A percentile compares a stretch with the other conserved stretches of the same genome.
These are phyloP conservation scores for Taeniopygia guttata DNA, from an alignment of 2,797 vertebrate species.

Conservation along the genomic window DNA sequence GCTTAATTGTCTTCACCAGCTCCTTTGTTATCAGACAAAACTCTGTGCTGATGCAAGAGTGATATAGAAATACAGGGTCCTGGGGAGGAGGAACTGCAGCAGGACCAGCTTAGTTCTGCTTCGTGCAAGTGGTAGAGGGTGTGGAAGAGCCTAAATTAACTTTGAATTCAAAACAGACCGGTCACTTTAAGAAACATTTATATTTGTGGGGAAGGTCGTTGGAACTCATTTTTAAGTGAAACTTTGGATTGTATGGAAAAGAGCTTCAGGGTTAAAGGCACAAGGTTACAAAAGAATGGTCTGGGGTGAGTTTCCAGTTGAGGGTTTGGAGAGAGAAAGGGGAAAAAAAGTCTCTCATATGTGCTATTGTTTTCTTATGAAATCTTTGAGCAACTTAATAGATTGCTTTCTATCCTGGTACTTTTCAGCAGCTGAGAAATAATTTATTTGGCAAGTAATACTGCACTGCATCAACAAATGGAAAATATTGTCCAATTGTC, in stretches of 20 bases:
- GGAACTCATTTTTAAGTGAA: neutral
- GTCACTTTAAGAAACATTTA: neutral
- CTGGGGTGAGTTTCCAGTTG: neutral
- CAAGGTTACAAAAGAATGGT: neutral
- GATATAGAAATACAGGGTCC: neutral
- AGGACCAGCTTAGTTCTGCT: conserved; percentile 20
- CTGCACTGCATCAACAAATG: neutral
- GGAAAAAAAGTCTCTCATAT: neutral
- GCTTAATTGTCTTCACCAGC: neutral
- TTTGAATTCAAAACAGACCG: neutral
- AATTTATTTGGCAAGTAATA: neutral
- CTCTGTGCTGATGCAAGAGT: neutral
- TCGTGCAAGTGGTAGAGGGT: neutral
- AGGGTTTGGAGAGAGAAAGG: neutral
- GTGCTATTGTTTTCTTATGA: neutral
- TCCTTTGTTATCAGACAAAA: neutral
- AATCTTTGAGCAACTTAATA: neutral
- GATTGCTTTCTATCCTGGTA: neutral
- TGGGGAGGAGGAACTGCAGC: neutral
- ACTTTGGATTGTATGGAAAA: neutral
- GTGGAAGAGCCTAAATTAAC: neutral
- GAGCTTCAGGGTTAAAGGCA: neutral
- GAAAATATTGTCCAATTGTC: neutral
- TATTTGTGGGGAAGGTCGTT: neutral
- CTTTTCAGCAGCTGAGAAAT: neutral